These are phyloP conservation scores for Esox masquinongy DNA, from an alignment of 2,797 vertebrate species.

Conservation along the genomic window DNA sequence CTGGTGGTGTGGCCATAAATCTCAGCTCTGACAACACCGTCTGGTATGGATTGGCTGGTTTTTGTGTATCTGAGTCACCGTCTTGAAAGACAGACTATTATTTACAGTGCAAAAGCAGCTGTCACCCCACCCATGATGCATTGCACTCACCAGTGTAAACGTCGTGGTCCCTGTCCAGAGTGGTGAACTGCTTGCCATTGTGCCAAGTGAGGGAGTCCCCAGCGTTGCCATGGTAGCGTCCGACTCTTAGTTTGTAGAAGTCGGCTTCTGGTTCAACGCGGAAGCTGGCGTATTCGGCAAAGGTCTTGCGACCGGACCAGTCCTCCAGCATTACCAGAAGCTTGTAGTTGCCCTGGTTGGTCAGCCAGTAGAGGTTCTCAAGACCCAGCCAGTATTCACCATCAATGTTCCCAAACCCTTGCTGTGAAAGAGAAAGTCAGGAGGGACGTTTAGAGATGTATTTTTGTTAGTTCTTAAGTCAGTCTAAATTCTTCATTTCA, in stretches of 20 bases:
- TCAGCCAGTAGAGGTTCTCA: conserved; percentile 87
- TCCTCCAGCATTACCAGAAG: conserved; percentile 88
- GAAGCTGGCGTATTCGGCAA: conserved; percentile 89
- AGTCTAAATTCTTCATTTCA: not conserved
- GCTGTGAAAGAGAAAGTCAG: conserved; percentile 57
- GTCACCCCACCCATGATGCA: not conserved
- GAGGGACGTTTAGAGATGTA: not conserved
- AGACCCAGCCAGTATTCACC: conserved; percentile 89
- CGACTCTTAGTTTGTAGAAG: conserved; percentile 82
- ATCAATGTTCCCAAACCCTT: conserved; percentile 88
- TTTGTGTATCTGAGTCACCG: not conserved
- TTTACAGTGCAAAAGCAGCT: not conserved
- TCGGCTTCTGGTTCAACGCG: conserved; percentile 82
- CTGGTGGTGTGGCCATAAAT: not conserved
- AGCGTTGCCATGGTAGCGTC: conserved; percentile 84
- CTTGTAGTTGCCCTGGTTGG: conserved; percentile 87
- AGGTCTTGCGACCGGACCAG: conserved; percentile 87
- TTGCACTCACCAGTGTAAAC: conserved; percentile 79
- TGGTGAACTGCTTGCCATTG: conserved; percentile 89
- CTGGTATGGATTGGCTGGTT: not conserved
- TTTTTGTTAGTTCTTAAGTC: not conserved
- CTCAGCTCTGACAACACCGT: not conserved
- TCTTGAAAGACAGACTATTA: not conserved
- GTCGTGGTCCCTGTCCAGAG: conserved; percentile 84
- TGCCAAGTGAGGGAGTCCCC: conserved; percentile 90